phyloP scores from a whole-genome alignment of 2,113 vertebrate genomes.

The Lota lota region DNA sequence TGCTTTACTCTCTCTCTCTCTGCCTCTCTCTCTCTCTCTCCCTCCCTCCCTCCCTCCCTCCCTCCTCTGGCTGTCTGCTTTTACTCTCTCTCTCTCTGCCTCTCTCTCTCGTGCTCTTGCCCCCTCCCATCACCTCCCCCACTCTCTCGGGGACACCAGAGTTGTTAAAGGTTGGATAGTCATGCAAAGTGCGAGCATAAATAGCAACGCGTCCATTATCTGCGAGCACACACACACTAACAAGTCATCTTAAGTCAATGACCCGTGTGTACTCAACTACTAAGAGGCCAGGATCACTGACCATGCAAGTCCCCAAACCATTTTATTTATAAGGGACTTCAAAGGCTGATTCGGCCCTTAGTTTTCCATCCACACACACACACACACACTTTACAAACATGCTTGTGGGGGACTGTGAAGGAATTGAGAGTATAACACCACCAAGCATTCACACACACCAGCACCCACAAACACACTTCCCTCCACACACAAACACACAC shows the following conservation, averaged over 20 bases:
- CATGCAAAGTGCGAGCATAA: conserved; percentile 48
- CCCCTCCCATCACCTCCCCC: conserved; percentile 20
- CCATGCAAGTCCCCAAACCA: conserved; percentile 44
- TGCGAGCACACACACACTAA: conserved; percentile 56
- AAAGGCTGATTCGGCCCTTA: conserved; percentile 46
- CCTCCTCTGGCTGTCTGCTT: conserved; percentile 59
- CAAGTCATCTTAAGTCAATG: conserved; percentile 65
- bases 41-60: conserved; percentile 27
- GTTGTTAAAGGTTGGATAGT: conserved; percentile 73
- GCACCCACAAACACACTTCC: background rate
- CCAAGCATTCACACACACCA: background rate
- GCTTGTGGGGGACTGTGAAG: conserved; percentile 22
- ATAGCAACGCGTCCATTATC: conserved; percentile 63
- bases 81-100: conserved; percentile 42
- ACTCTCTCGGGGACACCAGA: conserved; percentile 44
- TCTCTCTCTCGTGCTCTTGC: conserved; percentile 33
- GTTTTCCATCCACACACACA: conserved; percentile 40
- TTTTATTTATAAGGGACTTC: conserved; percentile 55
- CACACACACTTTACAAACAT: background rate
- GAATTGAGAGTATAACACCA: conserved; percentile 17
- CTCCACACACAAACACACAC: no score
- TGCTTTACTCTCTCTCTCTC: conserved; percentile 6
- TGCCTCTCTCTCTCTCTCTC: background rate
- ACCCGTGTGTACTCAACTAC: conserved; percentile 51
- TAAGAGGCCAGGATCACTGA: conserved; percentile 51